Base-by-base conservation (phyloP, 2,797 vertebrate species). In the Melopsittacus undulatus region DNA sequence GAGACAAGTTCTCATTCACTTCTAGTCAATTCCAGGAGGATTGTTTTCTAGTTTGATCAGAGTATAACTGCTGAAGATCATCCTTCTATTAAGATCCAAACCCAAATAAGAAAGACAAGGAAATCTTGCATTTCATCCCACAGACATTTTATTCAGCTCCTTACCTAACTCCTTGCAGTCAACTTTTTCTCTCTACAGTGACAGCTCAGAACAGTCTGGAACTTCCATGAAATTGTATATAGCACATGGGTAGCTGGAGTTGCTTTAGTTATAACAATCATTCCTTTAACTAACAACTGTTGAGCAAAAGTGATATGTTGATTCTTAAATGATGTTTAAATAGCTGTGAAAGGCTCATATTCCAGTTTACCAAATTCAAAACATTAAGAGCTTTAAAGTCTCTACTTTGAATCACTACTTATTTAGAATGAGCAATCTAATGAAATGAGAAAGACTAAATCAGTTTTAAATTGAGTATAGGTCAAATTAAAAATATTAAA, bases 131-230 rank as follows among this genome's bases (percentile, higher is more conserved):
- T 52, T 57, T 77, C 27, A 34, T 64, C 11, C 51, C 18, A 21
- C 22, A 63, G 15, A 52, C 3, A 16, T 36, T 4, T 81, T 48
- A 42, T 6, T 73, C 46, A 62, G 2, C 6, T 76, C 29, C 26
- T n/a, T 36, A 34, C 15, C 17, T 34, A 73, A 1, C 7, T 38
- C 13, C 34, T 62, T 76, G 13, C 4, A 30, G 0, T 0, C 38
- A 27, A 19, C 14, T 66, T 34, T 77, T 87, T 15, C 14, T 68
- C 38, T 22, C 21, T 38, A 16, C 27, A 42, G 11, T 18, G 40
- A 49, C n/a, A 84, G 21, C 34, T 36, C 8, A 10, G 34, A 76
- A 29, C 13, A 66, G 18, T 22, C 15, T 72, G 32, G 45, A 95
- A 48, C 18, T 77, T 69, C 27, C 15, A 29, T 29, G 11, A 70